phyloP scores from a whole-genome alignment of 2,888 invertebrate species.

The Orchestes rusci region DNA sequence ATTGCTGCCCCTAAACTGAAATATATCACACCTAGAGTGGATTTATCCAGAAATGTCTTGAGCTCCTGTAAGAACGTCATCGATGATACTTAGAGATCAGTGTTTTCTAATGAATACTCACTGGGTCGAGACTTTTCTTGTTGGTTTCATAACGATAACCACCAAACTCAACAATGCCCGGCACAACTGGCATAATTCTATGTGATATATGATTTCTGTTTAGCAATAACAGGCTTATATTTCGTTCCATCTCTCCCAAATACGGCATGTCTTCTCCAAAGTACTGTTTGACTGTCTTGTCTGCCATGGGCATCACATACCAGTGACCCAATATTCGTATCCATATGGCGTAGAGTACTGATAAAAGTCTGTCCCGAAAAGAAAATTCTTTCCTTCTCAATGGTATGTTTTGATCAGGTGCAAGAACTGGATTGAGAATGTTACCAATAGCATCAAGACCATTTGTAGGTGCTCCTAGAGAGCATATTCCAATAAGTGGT shows the following conservation, averaged over 20 bases:
- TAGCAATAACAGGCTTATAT: constrained; percentile 25
- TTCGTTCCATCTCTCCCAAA: constrained; percentile 25
- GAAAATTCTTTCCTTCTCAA: constrained; percentile 22
- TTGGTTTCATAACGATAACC: no score
- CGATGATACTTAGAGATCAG: no score
- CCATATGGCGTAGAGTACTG: constrained; percentile 19
- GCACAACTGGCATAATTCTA: constrained; percentile 17
- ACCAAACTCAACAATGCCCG: constrained; percentile 18
- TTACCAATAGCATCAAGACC: constrained; percentile 26
- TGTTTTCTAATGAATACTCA: no score
- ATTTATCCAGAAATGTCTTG: constrained; percentile 18
- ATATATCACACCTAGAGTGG: constrained; percentile 28
- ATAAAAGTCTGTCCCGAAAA: constrained; percentile 21
- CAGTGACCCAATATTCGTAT: constrained; percentile 16
- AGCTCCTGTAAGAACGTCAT: constrained; percentile 12
- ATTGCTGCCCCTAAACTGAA: constrained; percentile 30
- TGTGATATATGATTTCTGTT: constrained; percentile 28
- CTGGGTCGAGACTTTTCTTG: constrained; percentile 2
- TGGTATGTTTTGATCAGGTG: constrained; percentile 27
- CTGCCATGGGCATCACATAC: constrained; percentile 22
- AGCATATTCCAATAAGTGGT: constrained; percentile 35
- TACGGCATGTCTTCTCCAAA: constrained; percentile 25
- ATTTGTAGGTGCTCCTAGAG: constrained; percentile 26
- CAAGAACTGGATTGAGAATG: constrained; percentile 26
- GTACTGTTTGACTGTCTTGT: constrained; percentile 22